Conservation (phyloP, 2,888 invertebrate genomes). For the Acanthosepion lycidas region DNA sequence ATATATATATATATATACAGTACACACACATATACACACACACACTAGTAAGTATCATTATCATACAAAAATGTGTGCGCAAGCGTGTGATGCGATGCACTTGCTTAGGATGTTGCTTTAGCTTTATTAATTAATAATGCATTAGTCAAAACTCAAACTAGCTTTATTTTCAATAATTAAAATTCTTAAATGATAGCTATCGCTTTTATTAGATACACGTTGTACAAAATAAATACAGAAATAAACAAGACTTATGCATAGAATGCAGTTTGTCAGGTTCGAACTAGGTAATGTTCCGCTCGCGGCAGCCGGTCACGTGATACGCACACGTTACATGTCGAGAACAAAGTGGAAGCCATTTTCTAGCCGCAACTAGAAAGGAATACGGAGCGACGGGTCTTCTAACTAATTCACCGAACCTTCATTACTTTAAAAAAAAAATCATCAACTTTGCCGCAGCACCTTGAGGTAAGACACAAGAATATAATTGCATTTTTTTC, state of each 20-base stretch:
- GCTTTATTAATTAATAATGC: too few relatives aligned
- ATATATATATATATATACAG: slow-evolving; percentile 35
- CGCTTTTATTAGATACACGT: too few relatives aligned
- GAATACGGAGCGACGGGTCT: slow-evolving; percentile 44
- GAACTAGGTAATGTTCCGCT: background rate
- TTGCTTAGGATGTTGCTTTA: too few relatives aligned
- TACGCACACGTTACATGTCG: slow-evolving; percentile 36
- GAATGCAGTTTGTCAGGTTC: background rate
- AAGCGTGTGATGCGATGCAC: too few relatives aligned
- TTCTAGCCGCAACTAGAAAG: slow-evolving; percentile 47
- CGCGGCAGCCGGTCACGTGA: background rate
- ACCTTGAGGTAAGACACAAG: background rate
- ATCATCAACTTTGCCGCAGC: background rate
- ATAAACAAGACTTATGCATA: too few relatives aligned
- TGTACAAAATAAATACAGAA: background rate
- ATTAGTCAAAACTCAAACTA: too few relatives aligned
- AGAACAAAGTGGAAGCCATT: slow-evolving; percentile 48
- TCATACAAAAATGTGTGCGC: too few relatives aligned
- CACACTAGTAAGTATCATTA: background rate
- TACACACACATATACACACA: background rate
- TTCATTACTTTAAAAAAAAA: background rate
- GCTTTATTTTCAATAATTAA: too few relatives aligned
- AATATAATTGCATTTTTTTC: slow-evolving; percentile 39
- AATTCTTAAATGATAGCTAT: too few relatives aligned
- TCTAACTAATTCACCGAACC: background rate